Conservation (phyloP, 2,113 vertebrate species). For the Lagenorhynchus albirostris region DNA sequence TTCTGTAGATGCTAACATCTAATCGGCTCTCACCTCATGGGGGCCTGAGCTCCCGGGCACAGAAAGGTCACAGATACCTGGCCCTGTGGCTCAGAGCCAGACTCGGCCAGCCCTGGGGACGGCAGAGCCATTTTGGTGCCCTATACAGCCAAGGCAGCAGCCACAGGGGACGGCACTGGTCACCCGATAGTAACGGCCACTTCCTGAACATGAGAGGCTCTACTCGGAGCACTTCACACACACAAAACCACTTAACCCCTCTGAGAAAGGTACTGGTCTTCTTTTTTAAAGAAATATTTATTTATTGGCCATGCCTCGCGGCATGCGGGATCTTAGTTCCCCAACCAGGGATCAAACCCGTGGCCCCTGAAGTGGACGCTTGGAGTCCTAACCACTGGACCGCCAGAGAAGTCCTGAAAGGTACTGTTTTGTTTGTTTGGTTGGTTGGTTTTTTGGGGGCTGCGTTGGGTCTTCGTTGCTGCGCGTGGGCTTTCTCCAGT, state of each 20-base stretch:
- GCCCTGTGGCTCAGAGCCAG: background rate
- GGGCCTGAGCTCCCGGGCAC: background rate
- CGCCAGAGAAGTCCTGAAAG: too few species aligned
- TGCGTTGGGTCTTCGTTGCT: too few species aligned
- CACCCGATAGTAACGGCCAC: too few species aligned
- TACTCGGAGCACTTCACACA: background rate
- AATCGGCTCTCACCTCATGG: background rate
- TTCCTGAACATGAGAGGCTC: background rate
- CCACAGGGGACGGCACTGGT: background rate
- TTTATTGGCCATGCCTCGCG: too few species aligned
- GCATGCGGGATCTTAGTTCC: too few species aligned
- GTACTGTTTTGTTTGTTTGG: too few species aligned
- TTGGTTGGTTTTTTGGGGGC: too few species aligned
- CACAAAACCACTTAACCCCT: fast-evolving
- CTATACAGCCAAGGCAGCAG: background rate
- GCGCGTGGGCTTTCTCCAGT: too few species aligned
- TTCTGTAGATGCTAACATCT: background rate
- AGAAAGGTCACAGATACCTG: background rate
- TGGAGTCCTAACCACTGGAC: too few species aligned
- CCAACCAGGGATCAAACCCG: too few species aligned
- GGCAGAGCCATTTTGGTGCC: background rate
- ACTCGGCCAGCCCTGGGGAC: background rate
- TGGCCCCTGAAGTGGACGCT: too few species aligned
- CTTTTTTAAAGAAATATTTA: too few species aligned
- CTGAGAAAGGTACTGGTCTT: background rate